phyloP scores from a whole-genome alignment of 2,797 vertebrate species.

The Chiroxiphia lanceolata region DNA sequence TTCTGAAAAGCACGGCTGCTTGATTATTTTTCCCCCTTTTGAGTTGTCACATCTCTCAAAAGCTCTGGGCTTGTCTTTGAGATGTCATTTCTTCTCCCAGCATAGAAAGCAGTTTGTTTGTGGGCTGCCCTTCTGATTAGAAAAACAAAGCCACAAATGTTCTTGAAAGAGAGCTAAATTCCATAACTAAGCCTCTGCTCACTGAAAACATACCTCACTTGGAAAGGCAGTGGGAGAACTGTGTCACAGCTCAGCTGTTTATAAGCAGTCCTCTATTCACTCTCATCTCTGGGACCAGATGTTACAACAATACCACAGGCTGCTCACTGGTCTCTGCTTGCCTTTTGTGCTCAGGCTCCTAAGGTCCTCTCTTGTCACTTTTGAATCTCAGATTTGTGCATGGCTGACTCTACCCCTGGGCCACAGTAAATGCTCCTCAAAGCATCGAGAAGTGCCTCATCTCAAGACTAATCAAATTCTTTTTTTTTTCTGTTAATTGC shows the following conservation, averaged over 20 bases:
- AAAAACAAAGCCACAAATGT: constrained; percentile 51
- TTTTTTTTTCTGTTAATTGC: background rate
- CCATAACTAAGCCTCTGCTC: background rate
- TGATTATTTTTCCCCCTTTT: background rate
- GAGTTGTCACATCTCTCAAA: background rate
- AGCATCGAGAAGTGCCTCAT: background rate
- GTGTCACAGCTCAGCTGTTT: background rate
- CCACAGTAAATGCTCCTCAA: background rate
- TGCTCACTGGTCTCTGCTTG: fast-evolving
- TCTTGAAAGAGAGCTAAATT: constrained; percentile 40
- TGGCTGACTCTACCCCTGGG: background rate
- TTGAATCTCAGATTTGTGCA: background rate
- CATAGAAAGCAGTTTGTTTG: background rate
- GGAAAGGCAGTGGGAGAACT: background rate
- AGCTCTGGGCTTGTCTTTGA: background rate
- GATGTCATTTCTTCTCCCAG: background rate
- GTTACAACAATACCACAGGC: background rate
- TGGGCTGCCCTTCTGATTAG: constrained; percentile 6
- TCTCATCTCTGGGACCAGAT: background rate
- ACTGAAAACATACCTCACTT: background rate
- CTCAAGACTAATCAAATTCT: background rate
- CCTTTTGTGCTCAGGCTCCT: background rate
- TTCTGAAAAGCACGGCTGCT: background rate
- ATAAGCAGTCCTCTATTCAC: background rate
- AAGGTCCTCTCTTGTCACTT: background rate